Conservation (phyloP, 2,797 vertebrate genomes). For the Labeo calbasu region DNA sequence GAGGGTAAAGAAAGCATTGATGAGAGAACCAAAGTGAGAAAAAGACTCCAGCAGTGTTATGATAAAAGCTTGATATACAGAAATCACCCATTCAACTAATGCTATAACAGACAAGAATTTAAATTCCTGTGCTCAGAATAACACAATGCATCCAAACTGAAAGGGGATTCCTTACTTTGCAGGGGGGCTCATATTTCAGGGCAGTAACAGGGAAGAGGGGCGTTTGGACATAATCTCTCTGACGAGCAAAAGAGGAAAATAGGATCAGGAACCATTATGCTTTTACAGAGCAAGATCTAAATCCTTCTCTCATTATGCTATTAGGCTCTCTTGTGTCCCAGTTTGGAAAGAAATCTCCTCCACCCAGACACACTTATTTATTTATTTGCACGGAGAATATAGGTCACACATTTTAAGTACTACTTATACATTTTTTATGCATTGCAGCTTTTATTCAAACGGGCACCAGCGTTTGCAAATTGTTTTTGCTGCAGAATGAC, state of each 20-base stretch:
- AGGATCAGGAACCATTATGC: slow-evolving; percentile 66
- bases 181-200: slow-evolving; percentile 44
- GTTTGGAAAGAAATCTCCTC: slow-evolving; percentile 73
- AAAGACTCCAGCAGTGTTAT: not conserved
- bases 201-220: slow-evolving; percentile 53
- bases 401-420: slow-evolving; percentile 78
- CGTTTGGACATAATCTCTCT: slow-evolving; percentile 59
- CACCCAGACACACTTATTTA: slow-evolving; percentile 73
- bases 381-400: slow-evolving; percentile 80
- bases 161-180: slow-evolving; percentile 50
- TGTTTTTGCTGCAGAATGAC: slow-evolving; percentile 57
- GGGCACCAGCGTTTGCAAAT: slow-evolving; percentile 65
- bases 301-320: slow-evolving; percentile 70
- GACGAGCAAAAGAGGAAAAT: slow-evolving; percentile 52
- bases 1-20: not conserved
- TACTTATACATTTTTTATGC: slow-evolving; percentile 80
- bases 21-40: not conserved
- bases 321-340: slow-evolving; percentile 70
- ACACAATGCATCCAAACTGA: not conserved
- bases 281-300: slow-evolving; percentile 65
- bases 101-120: not conserved
- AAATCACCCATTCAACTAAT: slow-evolving; percentile 1
- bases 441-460: slow-evolving; percentile 75
- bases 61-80: slow-evolving; percentile 9
- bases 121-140: slow-evolving; percentile 1